Conservation (phyloP, 1,140 invertebrate species). For the Plectrocnemia conspersa region DNA sequence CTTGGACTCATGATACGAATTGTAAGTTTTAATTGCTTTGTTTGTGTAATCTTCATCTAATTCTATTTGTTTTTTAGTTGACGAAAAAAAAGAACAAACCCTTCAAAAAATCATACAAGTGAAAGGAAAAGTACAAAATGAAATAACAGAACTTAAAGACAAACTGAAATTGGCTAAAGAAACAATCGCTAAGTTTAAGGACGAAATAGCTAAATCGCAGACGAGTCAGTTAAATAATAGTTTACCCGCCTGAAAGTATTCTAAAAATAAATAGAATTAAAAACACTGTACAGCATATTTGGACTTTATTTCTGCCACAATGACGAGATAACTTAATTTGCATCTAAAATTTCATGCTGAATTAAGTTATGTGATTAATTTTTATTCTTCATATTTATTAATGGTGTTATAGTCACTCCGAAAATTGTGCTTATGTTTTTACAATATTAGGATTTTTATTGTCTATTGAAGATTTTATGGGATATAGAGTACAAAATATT, state of each 20-base stretch:
- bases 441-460: no score
- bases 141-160: constrained; percentile 84
- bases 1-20: constrained; percentile 85
- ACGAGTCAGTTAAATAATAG: constrained; percentile 38
- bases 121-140: constrained; percentile 76
- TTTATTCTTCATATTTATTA: no score
- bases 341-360: no score
- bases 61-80: constrained; percentile 63
- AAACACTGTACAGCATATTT: no score
- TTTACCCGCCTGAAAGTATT: constrained; percentile 1
- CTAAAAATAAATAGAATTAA: no score
- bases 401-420: no score
- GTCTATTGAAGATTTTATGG: no score
- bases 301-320: no score
- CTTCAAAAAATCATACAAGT: constrained; percentile 73
- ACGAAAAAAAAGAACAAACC: constrained; percentile 82
- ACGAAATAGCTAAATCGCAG: constrained; percentile 73
- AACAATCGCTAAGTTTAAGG: constrained; percentile 83
- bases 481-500: no score
- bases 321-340: no score
- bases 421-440: no score
- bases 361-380: no score
- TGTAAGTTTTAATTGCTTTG: constrained; percentile 60
- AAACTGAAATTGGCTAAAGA: constrained; percentile 85
- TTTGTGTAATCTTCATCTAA: constrained; percentile 13